Evolutionary conservation across 2,797 vertebrate genomes (phyloP).

Genomic region (Ammospiza maritima): DNA sequence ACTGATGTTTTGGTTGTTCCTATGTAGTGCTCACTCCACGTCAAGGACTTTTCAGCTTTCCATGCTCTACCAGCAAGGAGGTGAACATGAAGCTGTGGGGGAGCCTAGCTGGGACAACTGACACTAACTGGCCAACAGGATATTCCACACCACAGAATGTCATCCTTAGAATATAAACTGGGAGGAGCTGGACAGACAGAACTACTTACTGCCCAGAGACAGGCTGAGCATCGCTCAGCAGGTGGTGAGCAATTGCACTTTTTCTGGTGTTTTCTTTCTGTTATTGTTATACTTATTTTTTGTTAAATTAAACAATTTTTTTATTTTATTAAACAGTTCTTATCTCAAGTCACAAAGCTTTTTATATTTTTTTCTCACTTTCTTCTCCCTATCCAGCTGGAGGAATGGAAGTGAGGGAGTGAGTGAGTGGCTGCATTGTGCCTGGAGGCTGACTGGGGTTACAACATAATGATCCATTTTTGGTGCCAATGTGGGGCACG

Average conservation of each 20-base stretch:
- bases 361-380: background rate
- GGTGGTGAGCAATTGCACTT: background rate
- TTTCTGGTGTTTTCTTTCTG: background rate
- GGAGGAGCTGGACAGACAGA: background rate
- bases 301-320: too few species aligned
- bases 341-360: background rate
- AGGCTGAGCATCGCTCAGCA: background rate
- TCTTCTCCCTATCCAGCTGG: background rate
- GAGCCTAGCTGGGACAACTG: background rate
- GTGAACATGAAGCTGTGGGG: background rate
- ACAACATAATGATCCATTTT: background rate
- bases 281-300: background rate
- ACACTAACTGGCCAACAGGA: background rate
- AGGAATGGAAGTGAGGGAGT: background rate
- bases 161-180: background rate
- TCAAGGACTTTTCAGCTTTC: background rate
- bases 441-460: background rate
- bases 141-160: background rate
- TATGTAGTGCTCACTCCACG: background rate
- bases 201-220: background rate
- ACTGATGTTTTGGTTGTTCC: background rate
- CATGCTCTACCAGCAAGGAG: background rate
- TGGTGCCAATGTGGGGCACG: rapidly evolving
- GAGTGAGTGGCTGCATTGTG: background rate
- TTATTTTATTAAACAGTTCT: too few species aligned